These are phyloP conservation scores for Lates japonicus DNA, from an alignment of 2,797 vertebrate genomes.

Conservation along the genomic window DNA sequence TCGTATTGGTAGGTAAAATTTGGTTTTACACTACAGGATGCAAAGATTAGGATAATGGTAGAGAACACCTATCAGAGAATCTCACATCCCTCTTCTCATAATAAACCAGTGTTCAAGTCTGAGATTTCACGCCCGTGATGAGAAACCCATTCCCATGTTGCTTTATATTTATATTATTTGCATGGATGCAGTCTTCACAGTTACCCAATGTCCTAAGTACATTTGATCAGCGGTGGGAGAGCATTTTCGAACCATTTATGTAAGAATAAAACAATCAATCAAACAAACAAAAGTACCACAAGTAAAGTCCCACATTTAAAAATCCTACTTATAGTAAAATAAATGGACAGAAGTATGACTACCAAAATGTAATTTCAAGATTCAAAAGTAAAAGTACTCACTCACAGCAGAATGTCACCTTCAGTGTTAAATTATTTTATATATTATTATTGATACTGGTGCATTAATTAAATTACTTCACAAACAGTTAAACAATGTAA, in stretches of 20 bases:
- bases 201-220: background rate
- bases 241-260: too few relatives aligned
- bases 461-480: too few relatives aligned
- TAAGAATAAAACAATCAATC: background rate
- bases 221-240: background rate
- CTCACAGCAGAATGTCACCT: too few relatives aligned
- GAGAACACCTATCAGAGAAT: slow-evolving; percentile 45
- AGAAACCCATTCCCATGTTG: slow-evolving; percentile 11
- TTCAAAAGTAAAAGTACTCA: too few relatives aligned
- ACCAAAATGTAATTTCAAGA: background rate
- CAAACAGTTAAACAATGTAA: too few relatives aligned
- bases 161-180: background rate
- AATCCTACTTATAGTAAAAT: background rate
- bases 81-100: slow-evolving; percentile 18
- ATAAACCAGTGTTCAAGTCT: slow-evolving; percentile 25
- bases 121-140: slow-evolving; percentile 4
- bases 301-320: background rate
- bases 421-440: background rate
- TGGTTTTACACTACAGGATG: slow-evolving; percentile 55
- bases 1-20: slow-evolving; percentile 59
- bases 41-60: slow-evolving; percentile 53
- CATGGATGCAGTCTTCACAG: slow-evolving; percentile 1
- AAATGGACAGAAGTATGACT: background rate
- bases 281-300: too few relatives aligned
- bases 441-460: background rate